phyloP scores from a whole-genome alignment of 2,888 invertebrate genomes.

The Drosophila diplacantha region DNA sequence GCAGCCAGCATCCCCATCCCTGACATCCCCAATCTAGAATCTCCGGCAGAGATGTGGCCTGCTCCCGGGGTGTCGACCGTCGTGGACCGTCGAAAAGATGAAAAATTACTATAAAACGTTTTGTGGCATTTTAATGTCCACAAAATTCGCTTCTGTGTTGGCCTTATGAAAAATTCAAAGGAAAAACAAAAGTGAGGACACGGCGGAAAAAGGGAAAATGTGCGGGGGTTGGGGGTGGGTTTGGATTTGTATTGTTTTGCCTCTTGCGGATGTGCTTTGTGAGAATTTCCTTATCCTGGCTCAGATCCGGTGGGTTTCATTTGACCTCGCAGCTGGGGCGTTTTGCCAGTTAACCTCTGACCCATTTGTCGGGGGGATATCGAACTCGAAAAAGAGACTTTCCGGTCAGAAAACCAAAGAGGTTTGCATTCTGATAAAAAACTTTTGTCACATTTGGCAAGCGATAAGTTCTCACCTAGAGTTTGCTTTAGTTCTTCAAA shows the following conservation, averaged over 20 bases:
- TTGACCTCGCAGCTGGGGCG: background rate
- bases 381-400: background rate
- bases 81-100: slow-evolving; percentile 49
- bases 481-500: no score
- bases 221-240: background rate
- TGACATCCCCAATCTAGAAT: slow-evolving; percentile 2
- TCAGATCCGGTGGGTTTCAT: background rate
- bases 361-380: slow-evolving; percentile 13
- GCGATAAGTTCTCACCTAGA: background rate
- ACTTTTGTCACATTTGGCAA: slow-evolving; percentile 1
- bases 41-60: slow-evolving; percentile 18
- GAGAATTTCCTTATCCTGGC: slow-evolving; percentile 14
- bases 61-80: slow-evolving; percentile 10
- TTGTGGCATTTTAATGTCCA: slow-evolving; percentile 74
- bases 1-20: background rate
- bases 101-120: slow-evolving; percentile 75
- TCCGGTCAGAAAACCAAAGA: background rate
- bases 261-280: slow-evolving; percentile 1
- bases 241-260: slow-evolving; percentile 17
- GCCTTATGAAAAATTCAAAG: slow-evolving; percentile 64
- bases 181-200: slow-evolving; percentile 49
- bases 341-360: slow-evolving; percentile 10
- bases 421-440: background rate
- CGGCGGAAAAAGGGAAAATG: slow-evolving; percentile 11
- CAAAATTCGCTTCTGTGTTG: slow-evolving; percentile 49